phyloP scores from a whole-genome alignment of 2,888 invertebrate genomes.

The Gasteruption jaculator region DNA sequence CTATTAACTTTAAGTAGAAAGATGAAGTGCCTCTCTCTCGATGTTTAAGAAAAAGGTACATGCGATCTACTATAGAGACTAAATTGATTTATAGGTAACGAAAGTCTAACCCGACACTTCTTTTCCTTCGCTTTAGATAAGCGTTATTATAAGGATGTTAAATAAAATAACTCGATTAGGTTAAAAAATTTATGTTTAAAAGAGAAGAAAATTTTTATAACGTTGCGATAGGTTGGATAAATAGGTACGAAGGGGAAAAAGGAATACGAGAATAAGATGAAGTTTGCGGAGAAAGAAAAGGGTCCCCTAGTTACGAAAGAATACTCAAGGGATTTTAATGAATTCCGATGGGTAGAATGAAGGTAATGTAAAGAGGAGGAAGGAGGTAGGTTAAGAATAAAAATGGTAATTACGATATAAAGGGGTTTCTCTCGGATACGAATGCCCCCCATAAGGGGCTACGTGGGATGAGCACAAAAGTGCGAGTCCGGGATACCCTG shows the following conservation, averaged over 20 bases:
- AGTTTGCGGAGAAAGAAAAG: slow-evolving; percentile 22
- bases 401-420: slow-evolving; percentile 49
- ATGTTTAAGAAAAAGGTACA: no score
- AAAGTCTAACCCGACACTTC: no score
- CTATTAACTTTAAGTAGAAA: no score
- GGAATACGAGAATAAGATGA: not conserved
- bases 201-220: no score
- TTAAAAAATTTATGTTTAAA: no score
- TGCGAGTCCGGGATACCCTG: not conserved
- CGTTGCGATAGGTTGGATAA: not conserved
- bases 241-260: not conserved
- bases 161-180: no score
- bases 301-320: slow-evolving; percentile 37
- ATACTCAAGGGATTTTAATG: slow-evolving; percentile 43
- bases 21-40: no score
- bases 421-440: slow-evolving; percentile 38
- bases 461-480: slow-evolving; percentile 10
- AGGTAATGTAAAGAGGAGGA: slow-evolving; percentile 15
- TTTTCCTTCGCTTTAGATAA: no score
- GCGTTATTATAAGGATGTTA: no score
- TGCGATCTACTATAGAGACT: no score
- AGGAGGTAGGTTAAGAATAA: slow-evolving; percentile 34
- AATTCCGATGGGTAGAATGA: slow-evolving; percentile 42
- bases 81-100: no score
- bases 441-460: slow-evolving; percentile 23